Evolutionary conservation across 2,113 vertebrate species (phyloP).

Genomic region (Cyprinodon tularosa): DNA sequence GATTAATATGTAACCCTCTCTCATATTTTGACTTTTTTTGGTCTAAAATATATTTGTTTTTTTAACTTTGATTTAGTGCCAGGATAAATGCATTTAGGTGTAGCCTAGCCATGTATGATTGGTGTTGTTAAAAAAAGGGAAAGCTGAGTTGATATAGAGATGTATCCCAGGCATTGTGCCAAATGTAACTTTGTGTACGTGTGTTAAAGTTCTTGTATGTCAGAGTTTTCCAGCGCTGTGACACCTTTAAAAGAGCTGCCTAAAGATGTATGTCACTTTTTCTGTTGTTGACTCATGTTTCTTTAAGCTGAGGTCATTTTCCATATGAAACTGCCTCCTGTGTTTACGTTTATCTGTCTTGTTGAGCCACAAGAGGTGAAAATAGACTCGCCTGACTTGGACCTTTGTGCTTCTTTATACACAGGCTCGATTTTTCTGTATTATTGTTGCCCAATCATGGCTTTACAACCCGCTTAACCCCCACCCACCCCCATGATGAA

Average conservation of each 20-base stretch:
- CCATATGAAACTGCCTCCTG: conserved; percentile 24
- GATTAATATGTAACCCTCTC: background rate
- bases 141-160: background rate
- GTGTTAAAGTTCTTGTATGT: conserved; percentile 15
- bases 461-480: conserved; percentile 23
- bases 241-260: conserved; percentile 23
- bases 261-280: conserved; percentile 1
- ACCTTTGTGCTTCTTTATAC: conserved; percentile 41
- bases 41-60: background rate
- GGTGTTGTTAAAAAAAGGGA: background rate
- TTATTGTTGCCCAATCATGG: conserved; percentile 11
- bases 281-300: conserved; percentile 13
- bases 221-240: conserved; percentile 8
- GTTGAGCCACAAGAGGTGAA: conserved; percentile 19
- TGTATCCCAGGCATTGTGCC: conserved; percentile 38
- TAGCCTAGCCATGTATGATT: background rate
- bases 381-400: conserved; percentile 28
- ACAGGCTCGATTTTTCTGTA: conserved; percentile 34
- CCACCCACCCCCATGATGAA: no score
- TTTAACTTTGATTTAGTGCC: conserved; percentile 37
- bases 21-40: background rate
- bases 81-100: conserved; percentile 3
- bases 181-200: conserved; percentile 3
- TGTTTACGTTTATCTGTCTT: conserved; percentile 3
- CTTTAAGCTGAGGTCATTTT: conserved; percentile 56